Evolutionary conservation across 1,140 invertebrate genomes (phyloP).

Genomic region (Babylonia areolata): DNA sequence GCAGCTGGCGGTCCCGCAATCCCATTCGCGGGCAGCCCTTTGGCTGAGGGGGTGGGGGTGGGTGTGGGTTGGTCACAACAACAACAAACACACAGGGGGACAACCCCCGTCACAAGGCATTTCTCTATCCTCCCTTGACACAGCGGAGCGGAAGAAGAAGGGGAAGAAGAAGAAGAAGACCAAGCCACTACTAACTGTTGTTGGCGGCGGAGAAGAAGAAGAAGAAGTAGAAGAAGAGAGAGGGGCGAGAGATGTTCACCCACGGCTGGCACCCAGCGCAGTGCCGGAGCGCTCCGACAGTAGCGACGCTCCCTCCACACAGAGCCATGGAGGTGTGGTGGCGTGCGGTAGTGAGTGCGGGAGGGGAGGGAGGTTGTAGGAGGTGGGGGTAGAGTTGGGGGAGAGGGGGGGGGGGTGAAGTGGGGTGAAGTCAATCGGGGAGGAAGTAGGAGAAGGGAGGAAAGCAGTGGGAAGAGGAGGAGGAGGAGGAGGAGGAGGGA

Average conservation of each 20-base stretch:
- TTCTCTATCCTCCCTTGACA: not conserved
- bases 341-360: not conserved
- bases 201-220: not conserved
- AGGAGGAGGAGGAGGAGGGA: not conserved
- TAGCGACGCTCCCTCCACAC: not conserved
- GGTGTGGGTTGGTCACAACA: not conserved
- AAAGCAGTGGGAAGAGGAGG: not conserved
- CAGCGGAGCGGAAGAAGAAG: not conserved
- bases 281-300: not conserved
- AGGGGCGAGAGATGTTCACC: constrained; percentile 3
- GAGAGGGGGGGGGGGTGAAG: not conserved
- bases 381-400: not conserved
- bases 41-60: too few relatives aligned
- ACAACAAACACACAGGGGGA: not conserved
- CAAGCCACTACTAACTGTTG: not conserved
- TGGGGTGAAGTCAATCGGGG: not conserved
- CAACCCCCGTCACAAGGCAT: not conserved
- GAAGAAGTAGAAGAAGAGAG: not conserved
- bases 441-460: not conserved
- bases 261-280: not conserved
- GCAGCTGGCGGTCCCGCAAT: not conserved
- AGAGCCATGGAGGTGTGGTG: not conserved
- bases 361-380: not conserved
- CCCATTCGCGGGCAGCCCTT: not conserved
- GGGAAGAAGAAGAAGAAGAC: not conserved